Base-by-base conservation (phyloP, 2,113 vertebrate species). In the Ceratotherium simum region DNA sequence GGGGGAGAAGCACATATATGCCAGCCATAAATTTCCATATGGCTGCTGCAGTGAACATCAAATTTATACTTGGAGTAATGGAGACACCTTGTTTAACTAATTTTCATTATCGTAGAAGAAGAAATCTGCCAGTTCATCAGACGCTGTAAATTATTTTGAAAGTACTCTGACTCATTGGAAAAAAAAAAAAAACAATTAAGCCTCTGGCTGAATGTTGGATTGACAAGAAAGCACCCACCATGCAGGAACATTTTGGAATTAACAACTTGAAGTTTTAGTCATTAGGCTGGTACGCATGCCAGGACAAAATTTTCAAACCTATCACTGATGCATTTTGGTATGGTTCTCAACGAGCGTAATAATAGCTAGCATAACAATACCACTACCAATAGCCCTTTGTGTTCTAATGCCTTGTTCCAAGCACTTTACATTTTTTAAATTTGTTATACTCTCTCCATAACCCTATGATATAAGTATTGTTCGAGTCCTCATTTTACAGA, bases 111-210 rank as follows among this genome's bases (percentile, higher is more conserved):
- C 10, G 33, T 7, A 67, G 51, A 64, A 75, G 36, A 87, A 86
- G 27, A 27, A 58, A 20, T 5, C 8, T 64, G 25, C 0, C 8
- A 70, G 27, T 60, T 86, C 21, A 65, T 69, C 14, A 3, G 60
- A 64, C 17, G 4, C 23, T 36, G 9, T 60, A 87, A 84, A 95
- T 65, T 65, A 86, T 33, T 84, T 62, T 94, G 16, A 62, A 93
- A 89, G 16, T 33, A 60, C 16, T 93, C 65, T 7, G 64, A 72
- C 27, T 86, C 79, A 33, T 31, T 51, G 39, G 39, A 72, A 88
- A 25, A 46, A 95, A 46, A 46, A 33, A 10, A 23, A 1, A 12
- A 51, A 23, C 8, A 46, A 7, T 20, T 14, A 56, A 48, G 33
- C 8, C 20, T 82, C 72, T 58, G 54, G 10, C 46, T 29, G 42